phyloP scores from a whole-genome alignment of 2,888 invertebrate genomes.

The Lasioglossum leucozonium region DNA sequence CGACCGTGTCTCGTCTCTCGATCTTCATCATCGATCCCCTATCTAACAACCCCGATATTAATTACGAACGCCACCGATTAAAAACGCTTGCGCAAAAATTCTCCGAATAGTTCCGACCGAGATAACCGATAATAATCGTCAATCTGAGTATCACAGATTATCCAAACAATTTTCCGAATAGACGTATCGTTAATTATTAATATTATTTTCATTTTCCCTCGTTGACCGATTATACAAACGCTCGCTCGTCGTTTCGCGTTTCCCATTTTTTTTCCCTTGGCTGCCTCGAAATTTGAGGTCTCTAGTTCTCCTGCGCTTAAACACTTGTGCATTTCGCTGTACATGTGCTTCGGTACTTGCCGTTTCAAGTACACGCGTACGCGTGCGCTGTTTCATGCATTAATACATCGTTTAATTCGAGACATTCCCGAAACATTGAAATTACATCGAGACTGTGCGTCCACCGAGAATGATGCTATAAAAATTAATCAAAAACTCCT shows the following conservation, averaged over 20 bases:
- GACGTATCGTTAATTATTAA: conserved; percentile 30
- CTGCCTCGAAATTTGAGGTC: not conserved
- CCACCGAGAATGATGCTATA: too few relatives aligned
- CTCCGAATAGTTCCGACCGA: conserved; percentile 27
- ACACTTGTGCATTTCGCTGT: too few relatives aligned
- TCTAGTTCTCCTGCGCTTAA: not conserved
- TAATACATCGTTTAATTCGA: too few relatives aligned
- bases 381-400: too few relatives aligned
- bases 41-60: conserved; percentile 45
- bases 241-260: conserved; percentile 12
- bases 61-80: conserved; percentile 22
- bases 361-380: too few relatives aligned
- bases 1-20: conserved; percentile 22
- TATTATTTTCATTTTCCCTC: conserved; percentile 1
- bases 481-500: too few relatives aligned
- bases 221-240: conserved; percentile 30
- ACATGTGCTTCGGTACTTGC: too few relatives aligned
- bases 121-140: conserved; percentile 52
- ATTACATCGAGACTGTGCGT: too few relatives aligned
- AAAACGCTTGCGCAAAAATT: conserved; percentile 29
- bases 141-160: conserved; percentile 61
- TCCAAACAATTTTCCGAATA: conserved; percentile 52
- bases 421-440: too few relatives aligned
- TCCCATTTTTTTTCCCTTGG: not conserved
- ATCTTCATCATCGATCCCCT: conserved; percentile 28